Evolutionary conservation across 2,797 vertebrate species (phyloP), one percentile per base, ranked within the genome.

Genomic region (Ctenochaetus hawaiiensis): DNA sequence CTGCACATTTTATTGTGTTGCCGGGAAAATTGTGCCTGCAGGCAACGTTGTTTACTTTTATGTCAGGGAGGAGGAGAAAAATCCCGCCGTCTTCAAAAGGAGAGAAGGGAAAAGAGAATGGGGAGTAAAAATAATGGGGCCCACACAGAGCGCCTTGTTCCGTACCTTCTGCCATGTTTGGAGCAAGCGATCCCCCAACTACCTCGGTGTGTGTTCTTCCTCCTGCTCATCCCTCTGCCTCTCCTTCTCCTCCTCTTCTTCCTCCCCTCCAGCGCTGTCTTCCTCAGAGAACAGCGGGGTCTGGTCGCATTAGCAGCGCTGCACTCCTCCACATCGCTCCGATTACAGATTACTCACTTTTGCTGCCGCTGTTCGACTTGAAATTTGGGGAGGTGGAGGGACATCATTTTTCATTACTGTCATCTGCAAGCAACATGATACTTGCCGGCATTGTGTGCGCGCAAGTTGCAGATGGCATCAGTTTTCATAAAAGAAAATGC

Each of bases 1-100:
- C 96, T 96, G 98, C 98, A 99, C 98, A 99, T 99, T 99, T 99
- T 99, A 99, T 99, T 99, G 98, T 99, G 98, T 98, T 98, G 97
- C 98, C 95, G 96, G 96, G 96, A 98, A 99, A 95, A 99, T 99
- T 99, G 98, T 98, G 98, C 97, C 98, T 99, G 96, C 97, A 98
- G 98, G 98, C 98, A 97, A 97, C 96, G 97, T 98, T 99, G 98
- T 99, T 99, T 99, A 99, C 98, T 98, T 99, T 99, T 99, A 99
- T 99, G 97, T 97, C 97, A 87, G 93, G 89, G 92, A 92, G 90
- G 91, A 92, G 89, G 89, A 94, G 91, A 91, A 97, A 98, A 92
- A 91, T 97, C 97, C 96, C 89, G 96, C 95, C 96, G 96, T 97
- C 96, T 97, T 96, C 91, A 96, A 96, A 97, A 96, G 95, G 79